Evolutionary conservation across 1,140 invertebrate genomes (phyloP).

Genomic region (Ips typographus): DNA sequence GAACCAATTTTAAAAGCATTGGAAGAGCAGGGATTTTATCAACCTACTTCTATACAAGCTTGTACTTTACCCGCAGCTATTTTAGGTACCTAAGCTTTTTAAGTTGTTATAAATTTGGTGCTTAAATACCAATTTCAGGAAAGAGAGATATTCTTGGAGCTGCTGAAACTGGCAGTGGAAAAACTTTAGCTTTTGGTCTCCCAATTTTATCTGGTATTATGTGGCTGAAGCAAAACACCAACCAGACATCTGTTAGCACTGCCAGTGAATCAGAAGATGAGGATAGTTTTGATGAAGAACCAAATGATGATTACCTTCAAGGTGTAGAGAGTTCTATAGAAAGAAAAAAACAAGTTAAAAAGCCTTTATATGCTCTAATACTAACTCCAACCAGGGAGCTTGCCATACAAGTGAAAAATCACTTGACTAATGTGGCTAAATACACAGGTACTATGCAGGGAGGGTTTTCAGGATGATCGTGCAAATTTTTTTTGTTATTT

Average conservation of each 20-base stretch:
- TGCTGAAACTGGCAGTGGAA: slow-evolving; percentile 97
- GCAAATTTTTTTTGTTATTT: slow-evolving; percentile 7
- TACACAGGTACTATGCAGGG: slow-evolving; percentile 63
- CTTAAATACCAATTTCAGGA: slow-evolving; percentile 51
- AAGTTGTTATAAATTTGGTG: not conserved
- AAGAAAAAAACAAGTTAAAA: slow-evolving; percentile 54
- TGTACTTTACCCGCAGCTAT: slow-evolving; percentile 82
- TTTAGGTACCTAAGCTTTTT: slow-evolving; percentile 57
- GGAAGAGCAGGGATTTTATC: slow-evolving; percentile 70
- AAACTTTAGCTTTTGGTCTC: slow-evolving; percentile 95
- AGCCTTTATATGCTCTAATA: slow-evolving; percentile 78
- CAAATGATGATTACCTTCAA: slow-evolving; percentile 48
- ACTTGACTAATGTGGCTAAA: slow-evolving; percentile 78
- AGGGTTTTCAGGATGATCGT: not conserved
- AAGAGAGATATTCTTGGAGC: slow-evolving; percentile 89
- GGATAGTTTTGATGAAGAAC: slow-evolving; percentile 34
- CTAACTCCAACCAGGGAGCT: slow-evolving; percentile 94
- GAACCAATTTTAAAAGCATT: slow-evolving; percentile 72
- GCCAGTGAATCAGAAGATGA: slow-evolving; percentile 36
- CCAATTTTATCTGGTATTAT: slow-evolving; percentile 87
- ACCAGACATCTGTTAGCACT: slow-evolving; percentile 43
- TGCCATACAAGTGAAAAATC: slow-evolving; percentile 90
- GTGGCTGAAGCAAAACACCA: slow-evolving; percentile 55
- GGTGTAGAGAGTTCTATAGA: slow-evolving; percentile 65
- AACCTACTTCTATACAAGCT: slow-evolving; percentile 83